Evolutionary conservation across 2,797 vertebrate species (phyloP).

Genomic region (Mus caroli): DNA sequence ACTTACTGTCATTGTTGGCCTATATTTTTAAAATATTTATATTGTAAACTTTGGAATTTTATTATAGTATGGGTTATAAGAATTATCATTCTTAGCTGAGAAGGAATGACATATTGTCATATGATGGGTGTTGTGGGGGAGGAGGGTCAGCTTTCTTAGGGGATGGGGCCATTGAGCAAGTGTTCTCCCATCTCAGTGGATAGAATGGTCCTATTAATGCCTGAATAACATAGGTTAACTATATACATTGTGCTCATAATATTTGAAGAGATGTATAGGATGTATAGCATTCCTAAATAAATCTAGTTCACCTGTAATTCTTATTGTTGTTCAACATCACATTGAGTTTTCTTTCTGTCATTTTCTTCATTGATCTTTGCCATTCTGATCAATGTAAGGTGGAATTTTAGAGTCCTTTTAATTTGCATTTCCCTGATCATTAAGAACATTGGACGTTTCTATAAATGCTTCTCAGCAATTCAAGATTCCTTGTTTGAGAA

Average conservation of each 20-base stretch:
- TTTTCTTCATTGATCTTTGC: neutral
- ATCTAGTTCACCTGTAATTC: no score
- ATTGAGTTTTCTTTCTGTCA: no score
- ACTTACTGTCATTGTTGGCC: neutral
- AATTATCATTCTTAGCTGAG: neutral
- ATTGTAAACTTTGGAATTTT: neutral
- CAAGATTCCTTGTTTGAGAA: no score
- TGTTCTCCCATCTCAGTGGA: neutral
- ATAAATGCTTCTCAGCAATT: no score
- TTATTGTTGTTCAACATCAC: neutral
- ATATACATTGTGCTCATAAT: neutral
- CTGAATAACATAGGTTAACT: neutral
- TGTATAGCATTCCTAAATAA: neutral
- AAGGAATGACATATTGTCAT: neutral
- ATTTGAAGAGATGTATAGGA: neutral
- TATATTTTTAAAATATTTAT: conserved; percentile 13
- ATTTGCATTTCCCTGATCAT: no score
- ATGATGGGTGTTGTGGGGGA: neutral
- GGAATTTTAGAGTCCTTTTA: no score
- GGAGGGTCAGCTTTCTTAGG: neutral
- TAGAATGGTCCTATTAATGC: neutral
- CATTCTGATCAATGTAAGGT: no score
- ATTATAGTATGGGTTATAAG: neutral
- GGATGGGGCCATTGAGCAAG: neutral
- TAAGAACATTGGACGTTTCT: no score